Evolutionary conservation across 2,888 invertebrate genomes (phyloP).

Genomic region (Dicranocentrus wangi): DNA sequence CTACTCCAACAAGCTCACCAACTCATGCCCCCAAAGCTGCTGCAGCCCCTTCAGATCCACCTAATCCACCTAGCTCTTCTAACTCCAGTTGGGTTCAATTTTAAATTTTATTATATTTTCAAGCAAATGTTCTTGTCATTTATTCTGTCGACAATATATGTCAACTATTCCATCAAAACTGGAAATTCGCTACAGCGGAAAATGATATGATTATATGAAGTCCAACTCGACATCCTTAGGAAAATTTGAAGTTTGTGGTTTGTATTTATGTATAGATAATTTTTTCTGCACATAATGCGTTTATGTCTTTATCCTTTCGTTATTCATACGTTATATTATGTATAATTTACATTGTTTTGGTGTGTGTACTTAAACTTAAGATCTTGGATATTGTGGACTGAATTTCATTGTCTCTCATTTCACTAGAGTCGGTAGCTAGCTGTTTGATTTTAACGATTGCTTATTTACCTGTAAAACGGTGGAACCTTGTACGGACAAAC

Average conservation of each 20-base stretch:
- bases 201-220: too few relatives aligned
- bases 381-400: slow-evolving; percentile 36
- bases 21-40: slow-evolving; percentile 70
- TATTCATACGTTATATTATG: too few relatives aligned
- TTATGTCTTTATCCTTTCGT: too few relatives aligned
- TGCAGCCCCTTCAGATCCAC: slow-evolving; percentile 38
- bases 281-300: too few relatives aligned
- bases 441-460: too few relatives aligned
- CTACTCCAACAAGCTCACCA: slow-evolving; percentile 79
- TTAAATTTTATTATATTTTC: slow-evolving; percentile 59
- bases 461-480: too few relatives aligned
- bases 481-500: neutral
- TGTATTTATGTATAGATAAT: neutral
- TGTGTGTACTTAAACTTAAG: slow-evolving; percentile 44
- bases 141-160: slow-evolving; percentile 8
- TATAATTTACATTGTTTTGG: too few relatives aligned
- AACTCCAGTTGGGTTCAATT: slow-evolving; percentile 74
- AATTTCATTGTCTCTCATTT: slow-evolving; percentile 12
- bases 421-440: neutral
- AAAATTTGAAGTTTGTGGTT: neutral
- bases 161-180: neutral
- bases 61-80: slow-evolving; percentile 59
- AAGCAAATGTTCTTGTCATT: neutral
- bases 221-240: neutral
- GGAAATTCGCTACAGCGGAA: too few relatives aligned